phyloP scores from a whole-genome alignment of 2,113 vertebrate species.

The Pseudopipra pipra region DNA sequence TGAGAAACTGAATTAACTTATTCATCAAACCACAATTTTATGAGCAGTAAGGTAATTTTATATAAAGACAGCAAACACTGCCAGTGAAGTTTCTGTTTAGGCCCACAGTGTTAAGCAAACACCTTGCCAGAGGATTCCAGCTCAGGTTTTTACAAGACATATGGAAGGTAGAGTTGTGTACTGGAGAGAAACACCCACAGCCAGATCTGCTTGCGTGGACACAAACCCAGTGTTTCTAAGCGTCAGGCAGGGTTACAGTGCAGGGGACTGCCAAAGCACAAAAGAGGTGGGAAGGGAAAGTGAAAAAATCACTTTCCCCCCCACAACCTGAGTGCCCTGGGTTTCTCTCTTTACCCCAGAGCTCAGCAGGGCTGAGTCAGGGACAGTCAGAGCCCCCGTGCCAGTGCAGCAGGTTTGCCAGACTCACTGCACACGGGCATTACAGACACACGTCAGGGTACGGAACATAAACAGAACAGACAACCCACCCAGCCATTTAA shows the following conservation, averaged over 20 bases:
- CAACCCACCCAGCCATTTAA: not conserved
- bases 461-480: not conserved
- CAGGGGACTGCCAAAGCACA: not conserved
- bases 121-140: not conserved
- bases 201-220: not conserved
- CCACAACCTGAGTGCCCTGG: not conserved
- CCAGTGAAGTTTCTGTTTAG: not conserved
- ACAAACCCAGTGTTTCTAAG: not conserved
- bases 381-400: not conserved
- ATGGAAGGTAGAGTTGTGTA: not conserved
- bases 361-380: not conserved
- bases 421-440: accelerated
- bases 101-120: not conserved
- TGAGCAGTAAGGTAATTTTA: not conserved
- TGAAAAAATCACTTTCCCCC: not conserved
- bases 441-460: accelerated
- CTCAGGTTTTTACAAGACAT: not conserved
- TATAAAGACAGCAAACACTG: not conserved
- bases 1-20: not conserved
- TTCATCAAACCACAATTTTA: not conserved
- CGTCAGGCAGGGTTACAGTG: not conserved
- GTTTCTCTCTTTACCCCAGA: not conserved
- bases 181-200: not conserved
- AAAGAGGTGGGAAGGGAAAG: not conserved
- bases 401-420: not conserved